phyloP scores from a whole-genome alignment of 2,113 vertebrate species.

The Salvator merianae region DNA sequence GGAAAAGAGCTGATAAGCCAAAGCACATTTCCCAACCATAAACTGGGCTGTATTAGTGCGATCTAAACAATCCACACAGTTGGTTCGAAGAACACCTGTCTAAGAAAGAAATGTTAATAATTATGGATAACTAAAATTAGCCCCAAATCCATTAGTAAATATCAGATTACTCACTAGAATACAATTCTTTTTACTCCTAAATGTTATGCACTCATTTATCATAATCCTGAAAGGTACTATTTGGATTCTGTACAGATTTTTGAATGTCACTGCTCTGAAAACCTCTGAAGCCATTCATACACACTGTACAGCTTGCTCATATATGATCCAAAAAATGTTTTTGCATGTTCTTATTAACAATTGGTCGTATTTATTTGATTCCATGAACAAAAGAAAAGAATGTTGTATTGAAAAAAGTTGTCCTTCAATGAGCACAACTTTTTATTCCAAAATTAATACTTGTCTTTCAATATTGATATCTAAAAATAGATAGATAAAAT shows the following conservation, averaged over 20 bases:
- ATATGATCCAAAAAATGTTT: not conserved
- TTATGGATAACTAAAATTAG: conserved; percentile 7
- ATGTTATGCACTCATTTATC: not conserved
- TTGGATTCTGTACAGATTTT: not conserved
- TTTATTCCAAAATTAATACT: not conserved
- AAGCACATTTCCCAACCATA: conserved; percentile 97
- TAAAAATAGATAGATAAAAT: too few species aligned
- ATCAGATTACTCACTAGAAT: not conserved
- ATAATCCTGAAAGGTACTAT: not conserved
- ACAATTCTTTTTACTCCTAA: not conserved
- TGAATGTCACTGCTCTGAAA: not conserved
- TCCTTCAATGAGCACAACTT: not conserved
- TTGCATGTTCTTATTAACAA: not conserved
- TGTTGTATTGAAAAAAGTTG: not conserved
- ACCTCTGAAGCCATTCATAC: not conserved
- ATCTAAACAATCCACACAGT: conserved; percentile 97
- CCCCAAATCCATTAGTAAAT: conserved; percentile 16
- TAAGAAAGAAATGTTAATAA: conserved; percentile 63
- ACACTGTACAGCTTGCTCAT: not conserved
- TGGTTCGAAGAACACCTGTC: conserved; percentile 94
- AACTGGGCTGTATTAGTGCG: conserved; percentile 97
- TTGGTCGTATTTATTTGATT: not conserved
- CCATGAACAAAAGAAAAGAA: not conserved
- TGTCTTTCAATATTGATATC: too few species aligned
- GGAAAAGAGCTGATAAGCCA: conserved; percentile 96